A percentile compares a stretch with the other conserved stretches of the same genome.
Conservation (phyloP, 2,797 vertebrate genomes). For the Numenius phaeopus region DNA sequence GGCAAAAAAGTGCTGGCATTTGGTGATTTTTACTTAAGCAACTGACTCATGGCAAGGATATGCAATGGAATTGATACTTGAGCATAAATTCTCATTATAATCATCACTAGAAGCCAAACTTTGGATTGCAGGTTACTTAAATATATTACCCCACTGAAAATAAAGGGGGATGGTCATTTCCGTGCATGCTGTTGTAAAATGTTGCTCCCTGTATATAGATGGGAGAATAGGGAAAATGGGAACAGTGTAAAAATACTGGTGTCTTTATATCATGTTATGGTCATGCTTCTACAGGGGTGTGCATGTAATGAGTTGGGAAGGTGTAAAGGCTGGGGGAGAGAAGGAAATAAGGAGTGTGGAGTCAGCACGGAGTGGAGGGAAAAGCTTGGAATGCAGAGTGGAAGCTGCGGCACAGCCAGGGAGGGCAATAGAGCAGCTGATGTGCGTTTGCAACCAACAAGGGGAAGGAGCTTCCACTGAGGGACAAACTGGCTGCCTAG, state of each 20-base stretch:
- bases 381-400: neutral
- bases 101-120: neutral
- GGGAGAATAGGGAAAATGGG: neutral
- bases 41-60: neutral
- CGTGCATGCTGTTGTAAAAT: rapidly evolving
- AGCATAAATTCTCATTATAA: neutral
- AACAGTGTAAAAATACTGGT: neutral
- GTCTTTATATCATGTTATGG: neutral
- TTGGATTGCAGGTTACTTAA: neutral
- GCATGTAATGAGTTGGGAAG: neutral
- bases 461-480: neutral
- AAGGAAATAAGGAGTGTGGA: neutral
- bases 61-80: neutral
- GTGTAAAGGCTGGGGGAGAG: neutral
- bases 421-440: neutral
- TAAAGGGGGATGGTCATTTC: neutral
- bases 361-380: neutral
- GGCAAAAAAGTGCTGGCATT: neutral
- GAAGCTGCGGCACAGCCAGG: neutral
- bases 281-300: neutral
- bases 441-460: neutral
- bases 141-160: neutral
- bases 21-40: neutral
- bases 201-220: neutral
- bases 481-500: neutral